These are phyloP conservation scores for Pseudorhiza aurosa DNA, from an alignment of 30 jellyfish, hydroid and myxozoan species.

Conservation along the genomic window DNA sequence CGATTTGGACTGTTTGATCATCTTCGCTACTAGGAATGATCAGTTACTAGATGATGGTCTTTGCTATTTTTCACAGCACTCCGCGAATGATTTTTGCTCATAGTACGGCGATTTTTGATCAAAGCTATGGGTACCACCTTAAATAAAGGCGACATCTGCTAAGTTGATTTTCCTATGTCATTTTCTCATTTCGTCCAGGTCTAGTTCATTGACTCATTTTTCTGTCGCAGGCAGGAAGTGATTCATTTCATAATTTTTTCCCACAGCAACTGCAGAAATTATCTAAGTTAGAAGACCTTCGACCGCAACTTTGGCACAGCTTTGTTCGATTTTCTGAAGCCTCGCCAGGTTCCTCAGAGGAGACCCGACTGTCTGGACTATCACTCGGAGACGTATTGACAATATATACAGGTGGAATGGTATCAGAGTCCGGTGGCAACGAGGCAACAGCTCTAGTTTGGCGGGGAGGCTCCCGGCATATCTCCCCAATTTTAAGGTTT, in stretches of 20 bases:
- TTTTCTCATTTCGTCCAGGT: too few species aligned
- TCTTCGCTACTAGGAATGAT: too few species aligned
- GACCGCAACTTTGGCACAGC: conserved; percentile 46
- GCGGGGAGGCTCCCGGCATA: conserved; percentile 14
- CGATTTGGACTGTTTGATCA: too few species aligned
- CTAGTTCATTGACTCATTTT: too few species aligned
- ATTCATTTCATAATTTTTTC: conserved; percentile 14
- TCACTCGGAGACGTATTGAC: conserved; percentile 72
- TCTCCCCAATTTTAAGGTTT: not conserved
- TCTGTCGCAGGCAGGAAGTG: not conserved
- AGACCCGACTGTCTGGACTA: conserved; percentile 60
- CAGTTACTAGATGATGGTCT: too few species aligned
- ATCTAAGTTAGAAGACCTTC: conserved; percentile 32
- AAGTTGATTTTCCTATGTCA: too few species aligned
- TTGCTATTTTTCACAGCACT: too few species aligned
- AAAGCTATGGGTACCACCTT: too few species aligned
- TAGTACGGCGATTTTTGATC: too few species aligned
- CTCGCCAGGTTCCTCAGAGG: conserved; percentile 39
- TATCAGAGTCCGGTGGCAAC: conserved; percentile 25
- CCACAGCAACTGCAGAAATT: conserved; percentile 77
- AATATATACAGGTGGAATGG: conserved; percentile 58
- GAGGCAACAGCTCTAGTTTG: not conserved
- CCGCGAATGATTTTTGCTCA: too few species aligned
- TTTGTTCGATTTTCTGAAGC: conserved; percentile 16
- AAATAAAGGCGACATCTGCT: too few species aligned